Evolutionary conservation across 2,888 invertebrate genomes (phyloP), one percentile per base, ranked within the genome.

Genomic region (Acronicta alni): DNA sequence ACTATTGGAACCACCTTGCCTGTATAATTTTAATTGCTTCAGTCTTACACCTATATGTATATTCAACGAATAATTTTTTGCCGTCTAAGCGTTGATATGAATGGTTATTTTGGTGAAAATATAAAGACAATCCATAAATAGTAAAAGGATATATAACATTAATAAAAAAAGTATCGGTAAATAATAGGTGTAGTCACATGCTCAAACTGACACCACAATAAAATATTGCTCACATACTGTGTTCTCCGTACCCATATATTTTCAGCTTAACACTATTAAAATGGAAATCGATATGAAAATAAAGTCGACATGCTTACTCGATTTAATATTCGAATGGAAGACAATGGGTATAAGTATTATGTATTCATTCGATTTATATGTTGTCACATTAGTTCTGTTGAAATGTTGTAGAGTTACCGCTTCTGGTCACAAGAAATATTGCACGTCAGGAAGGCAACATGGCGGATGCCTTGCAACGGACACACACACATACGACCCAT

Each of bases 321-420:
- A 66, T 69, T 67, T 62, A 63, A 57, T 62, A 64, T 63, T 66
- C 74, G 60, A 68, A 46, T 61, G 46, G 41, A 64, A 78, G 79
- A 86, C 83, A 85, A 85, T 87, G 72, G 79, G 61, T 77, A 78
- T 77, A 79, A 75, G 80, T 81, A 77, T 74, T 77, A 76, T 73
- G 77, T 60, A 65, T 63, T 46, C 59, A 49, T 59, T 59, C 59
- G 68, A 57, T 67, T 64, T 80, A 76, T 78, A 77, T 76, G 77
- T 77, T 70, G 72, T 67, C 70, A 67, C 65, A 65, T 72, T 68
- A 72, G 57, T 70, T 26, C 60, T 51, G 70, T 67, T 70, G 72
- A 67, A 69, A 61, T 61, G 64, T 58, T 60, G 67, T 66, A 65
- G 65, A 77, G 63, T 74, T 75, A 65, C 76, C 48, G 65, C 73